Conservation (phyloP, 2,888 invertebrate species). For the Diploptera punctata region DNA sequence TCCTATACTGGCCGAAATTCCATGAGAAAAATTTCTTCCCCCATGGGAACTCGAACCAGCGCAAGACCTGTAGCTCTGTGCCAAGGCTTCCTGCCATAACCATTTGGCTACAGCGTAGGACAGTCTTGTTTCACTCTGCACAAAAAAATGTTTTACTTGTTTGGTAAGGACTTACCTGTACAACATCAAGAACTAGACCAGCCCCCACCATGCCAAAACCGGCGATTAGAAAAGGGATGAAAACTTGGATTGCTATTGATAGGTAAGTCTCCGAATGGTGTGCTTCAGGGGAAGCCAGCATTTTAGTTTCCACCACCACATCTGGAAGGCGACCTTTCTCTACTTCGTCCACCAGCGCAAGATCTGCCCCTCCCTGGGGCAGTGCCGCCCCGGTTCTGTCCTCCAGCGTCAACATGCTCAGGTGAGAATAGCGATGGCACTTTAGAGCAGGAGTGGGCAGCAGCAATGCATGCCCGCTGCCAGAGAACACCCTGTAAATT, state of each 20-base stretch:
- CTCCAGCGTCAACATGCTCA: conserved; percentile 36
- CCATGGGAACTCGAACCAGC: too few relatives aligned
- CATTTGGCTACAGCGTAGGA: too few relatives aligned
- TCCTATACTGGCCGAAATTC: too few relatives aligned
- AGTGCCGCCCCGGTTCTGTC: conserved; percentile 25
- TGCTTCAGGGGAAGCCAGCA: conserved; percentile 46
- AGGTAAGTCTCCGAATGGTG: conserved; percentile 61
- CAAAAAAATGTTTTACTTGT: too few relatives aligned
- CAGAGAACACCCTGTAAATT: conserved; percentile 38
- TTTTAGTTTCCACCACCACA: conserved; percentile 61
- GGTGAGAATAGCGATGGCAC: conserved; percentile 36
- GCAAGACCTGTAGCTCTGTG: too few relatives aligned
- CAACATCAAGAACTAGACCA: conserved; percentile 81
- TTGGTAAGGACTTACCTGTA: conserved; percentile 67
- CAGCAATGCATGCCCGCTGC: conserved; percentile 28
- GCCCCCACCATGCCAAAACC: conserved; percentile 93
- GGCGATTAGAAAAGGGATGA: conserved; percentile 83
- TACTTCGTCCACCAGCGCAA: conserved; percentile 48
- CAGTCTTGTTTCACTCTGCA: not conserved
- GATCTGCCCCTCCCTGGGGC: conserved; percentile 36
- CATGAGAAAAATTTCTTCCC: too few relatives aligned
- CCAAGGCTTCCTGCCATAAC: too few relatives aligned
- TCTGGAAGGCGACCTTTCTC: conserved; percentile 62
- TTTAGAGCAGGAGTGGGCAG: conserved; percentile 28
- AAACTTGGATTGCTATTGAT: conserved; percentile 76